phyloP scores from a whole-genome alignment of 2,113 vertebrate species.

The Dasypus novemcinctus region DNA sequence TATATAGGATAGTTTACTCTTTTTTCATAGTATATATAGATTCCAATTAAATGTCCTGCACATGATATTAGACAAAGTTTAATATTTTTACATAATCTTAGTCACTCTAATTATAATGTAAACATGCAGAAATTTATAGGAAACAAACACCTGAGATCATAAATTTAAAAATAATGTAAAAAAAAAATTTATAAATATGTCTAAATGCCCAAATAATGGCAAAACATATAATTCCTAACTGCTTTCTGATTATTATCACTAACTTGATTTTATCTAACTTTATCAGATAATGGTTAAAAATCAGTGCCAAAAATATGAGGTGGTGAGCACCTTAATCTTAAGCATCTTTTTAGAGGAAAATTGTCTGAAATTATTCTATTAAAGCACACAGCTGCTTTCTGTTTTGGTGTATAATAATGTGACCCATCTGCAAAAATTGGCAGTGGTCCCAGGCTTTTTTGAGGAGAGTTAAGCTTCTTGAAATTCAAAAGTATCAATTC shows the following conservation, averaged over 20 bases:
- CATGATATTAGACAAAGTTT: background rate
- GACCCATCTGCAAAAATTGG: conserved; percentile 55
- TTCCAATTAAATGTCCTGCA: background rate
- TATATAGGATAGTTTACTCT: background rate
- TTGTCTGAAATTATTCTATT: conserved; percentile 59
- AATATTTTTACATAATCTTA: background rate
- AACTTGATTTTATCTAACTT: background rate
- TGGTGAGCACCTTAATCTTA: background rate
- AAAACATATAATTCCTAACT: background rate
- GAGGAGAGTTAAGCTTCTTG: background rate
- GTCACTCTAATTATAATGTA: background rate
- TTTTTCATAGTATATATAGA: background rate
- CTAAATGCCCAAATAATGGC: background rate
- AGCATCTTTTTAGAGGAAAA: conserved; percentile 5
- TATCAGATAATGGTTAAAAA: background rate
- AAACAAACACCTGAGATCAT: background rate
- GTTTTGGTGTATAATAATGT: conserved; percentile 19
- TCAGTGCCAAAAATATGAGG: background rate
- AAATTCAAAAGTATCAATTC: background rate
- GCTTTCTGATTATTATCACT: background rate
- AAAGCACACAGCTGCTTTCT: conserved; percentile 62
- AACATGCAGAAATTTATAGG: background rate
- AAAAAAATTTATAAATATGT: background rate
- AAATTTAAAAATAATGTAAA: background rate
- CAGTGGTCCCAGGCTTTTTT: background rate